Percentiles rank a stretch among this genome's conserved stretches.
Evolutionary conservation across 1,140 invertebrate genomes (phyloP).

Genomic region (Colletes gigas): DNA sequence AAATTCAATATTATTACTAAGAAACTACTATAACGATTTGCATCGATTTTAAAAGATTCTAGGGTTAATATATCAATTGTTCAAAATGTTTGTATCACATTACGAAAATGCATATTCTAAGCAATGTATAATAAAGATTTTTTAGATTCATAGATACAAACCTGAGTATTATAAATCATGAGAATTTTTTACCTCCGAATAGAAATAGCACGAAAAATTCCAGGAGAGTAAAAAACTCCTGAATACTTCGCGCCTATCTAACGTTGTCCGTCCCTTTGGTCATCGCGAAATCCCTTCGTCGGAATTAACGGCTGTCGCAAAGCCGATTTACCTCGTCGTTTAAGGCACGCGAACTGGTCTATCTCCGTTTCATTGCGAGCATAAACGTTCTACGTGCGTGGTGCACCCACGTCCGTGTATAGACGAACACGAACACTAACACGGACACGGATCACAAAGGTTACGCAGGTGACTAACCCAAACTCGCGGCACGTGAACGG

Average conservation of each 20-base stretch:
- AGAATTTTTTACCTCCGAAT: too few species aligned
- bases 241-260: not conserved
- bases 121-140: too few species aligned
- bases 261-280: not conserved
- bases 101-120: too few species aligned
- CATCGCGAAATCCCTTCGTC: conserved; percentile 2
- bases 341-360: not conserved
- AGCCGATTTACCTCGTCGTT: conserved; percentile 19
- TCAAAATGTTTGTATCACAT: too few species aligned
- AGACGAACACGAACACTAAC: not conserved
- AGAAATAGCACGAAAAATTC: not conserved
- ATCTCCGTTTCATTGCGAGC: not conserved
- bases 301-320: conserved; percentile 16
- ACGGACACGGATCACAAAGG: not conserved
- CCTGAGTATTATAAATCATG: too few species aligned
- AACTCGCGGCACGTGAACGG: conserved; percentile 7
- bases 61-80: too few species aligned
- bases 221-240: not conserved
- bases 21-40: too few species aligned
- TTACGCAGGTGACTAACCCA: conserved; percentile 20
- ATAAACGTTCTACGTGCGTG: too few species aligned
- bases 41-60: too few species aligned
- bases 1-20: too few species aligned
- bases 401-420: too few species aligned
- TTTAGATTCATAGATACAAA: too few species aligned